A percentile compares a stretch with the other conserved stretches of the same genome.
Conservation (phyloP, 2,797 vertebrate genomes). For the Notamacropus eugenii region DNA sequence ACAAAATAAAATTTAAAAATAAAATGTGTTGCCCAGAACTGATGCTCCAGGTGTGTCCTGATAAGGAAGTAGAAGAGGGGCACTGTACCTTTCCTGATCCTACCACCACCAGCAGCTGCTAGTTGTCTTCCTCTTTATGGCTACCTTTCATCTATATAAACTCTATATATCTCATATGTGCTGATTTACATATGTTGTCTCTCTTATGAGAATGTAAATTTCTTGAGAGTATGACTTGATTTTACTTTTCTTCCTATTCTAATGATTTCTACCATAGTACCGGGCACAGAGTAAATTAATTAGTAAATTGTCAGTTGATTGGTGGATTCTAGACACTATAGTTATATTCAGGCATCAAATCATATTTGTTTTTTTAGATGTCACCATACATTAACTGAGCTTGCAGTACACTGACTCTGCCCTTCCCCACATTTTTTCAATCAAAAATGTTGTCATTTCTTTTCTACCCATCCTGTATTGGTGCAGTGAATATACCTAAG, state of each 20-base stretch:
- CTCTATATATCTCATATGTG: not conserved
- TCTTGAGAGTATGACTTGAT: not conserved
- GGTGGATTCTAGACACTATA: not conserved
- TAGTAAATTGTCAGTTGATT: not conserved
- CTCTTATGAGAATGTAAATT: not conserved
- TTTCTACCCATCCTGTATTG: not conserved
- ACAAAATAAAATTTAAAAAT: not conserved
- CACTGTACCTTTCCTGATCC: not conserved
- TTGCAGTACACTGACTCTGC: not conserved
- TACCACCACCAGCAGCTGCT: not conserved
- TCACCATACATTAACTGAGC: not conserved
- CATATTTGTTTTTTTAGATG: not conserved
- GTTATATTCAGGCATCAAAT: not conserved
- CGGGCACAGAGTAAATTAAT: not conserved
- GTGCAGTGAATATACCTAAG: not conserved
- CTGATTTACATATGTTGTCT: not conserved
- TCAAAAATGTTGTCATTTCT: not conserved
- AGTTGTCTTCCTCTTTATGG: not conserved
- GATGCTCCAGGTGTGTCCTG: not conserved
- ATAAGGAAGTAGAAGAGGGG: not conserved
- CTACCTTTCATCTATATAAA: not conserved
- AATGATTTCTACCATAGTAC: not conserved
- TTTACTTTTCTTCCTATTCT: not conserved
- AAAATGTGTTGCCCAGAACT: not conserved
- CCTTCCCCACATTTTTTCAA: not conserved